Evolutionary conservation across 2,797 vertebrate species (phyloP).

Genomic region (Toxotes lorentzi): DNA sequence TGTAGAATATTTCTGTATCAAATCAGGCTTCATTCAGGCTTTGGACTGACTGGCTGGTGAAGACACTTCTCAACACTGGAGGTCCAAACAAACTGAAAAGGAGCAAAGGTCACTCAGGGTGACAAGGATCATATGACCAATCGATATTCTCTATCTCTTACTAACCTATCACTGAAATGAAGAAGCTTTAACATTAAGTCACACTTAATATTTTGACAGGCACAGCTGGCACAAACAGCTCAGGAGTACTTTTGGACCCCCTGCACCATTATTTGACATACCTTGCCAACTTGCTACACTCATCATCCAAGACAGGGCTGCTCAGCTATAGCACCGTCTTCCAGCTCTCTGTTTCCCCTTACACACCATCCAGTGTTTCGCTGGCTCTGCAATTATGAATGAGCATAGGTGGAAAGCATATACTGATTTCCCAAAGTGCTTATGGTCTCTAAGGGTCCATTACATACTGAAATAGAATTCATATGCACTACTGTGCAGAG

Average conservation of each 20-base stretch:
- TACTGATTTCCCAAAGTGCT: constrained; percentile 58
- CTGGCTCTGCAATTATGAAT: constrained; percentile 43
- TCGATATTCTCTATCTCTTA: no score
- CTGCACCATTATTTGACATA: constrained; percentile 42
- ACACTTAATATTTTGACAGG: constrained; percentile 1
- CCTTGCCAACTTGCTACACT: constrained; percentile 48
- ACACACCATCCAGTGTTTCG: constrained; percentile 5
- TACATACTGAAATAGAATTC: constrained; percentile 38
- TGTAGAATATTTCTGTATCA: neutral
- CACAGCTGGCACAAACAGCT: neutral
- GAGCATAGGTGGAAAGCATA: constrained; percentile 32
- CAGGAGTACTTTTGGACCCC: constrained; percentile 7
- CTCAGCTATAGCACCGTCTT: constrained; percentile 29
- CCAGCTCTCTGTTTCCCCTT: constrained; percentile 27
- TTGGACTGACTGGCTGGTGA: neutral
- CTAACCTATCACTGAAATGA: neutral
- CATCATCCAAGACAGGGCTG: constrained; percentile 22
- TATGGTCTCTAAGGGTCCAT: constrained; percentile 16
- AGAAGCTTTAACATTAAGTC: neutral
- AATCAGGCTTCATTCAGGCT: neutral
- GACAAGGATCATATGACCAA: no score
- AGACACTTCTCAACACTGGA: no score
- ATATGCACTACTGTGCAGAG: constrained; percentile 26
- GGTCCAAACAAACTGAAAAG: no score
- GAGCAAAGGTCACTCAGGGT: no score